These are phyloP conservation scores for Podilymbus podiceps DNA, from an alignment of 2,113 vertebrate genomes.

Conservation along the genomic window DNA sequence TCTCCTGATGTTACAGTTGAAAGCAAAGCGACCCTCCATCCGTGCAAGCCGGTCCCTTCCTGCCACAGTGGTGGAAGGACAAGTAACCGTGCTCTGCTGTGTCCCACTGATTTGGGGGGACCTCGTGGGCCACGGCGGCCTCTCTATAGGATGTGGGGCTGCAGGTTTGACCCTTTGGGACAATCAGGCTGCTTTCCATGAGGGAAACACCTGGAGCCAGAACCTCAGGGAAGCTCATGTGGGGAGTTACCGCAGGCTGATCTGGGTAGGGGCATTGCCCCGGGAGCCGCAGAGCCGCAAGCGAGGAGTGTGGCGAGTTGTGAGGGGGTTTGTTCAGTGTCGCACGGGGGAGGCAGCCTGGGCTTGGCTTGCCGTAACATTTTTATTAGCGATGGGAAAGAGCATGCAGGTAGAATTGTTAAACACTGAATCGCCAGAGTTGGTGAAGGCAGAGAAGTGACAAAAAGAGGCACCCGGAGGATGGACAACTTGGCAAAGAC, in stretches of 20 bases:
- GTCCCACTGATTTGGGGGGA: neutral
- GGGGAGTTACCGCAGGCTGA: neutral
- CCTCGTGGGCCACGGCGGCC: rapidly evolving
- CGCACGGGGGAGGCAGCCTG: rapidly evolving
- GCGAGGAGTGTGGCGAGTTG: neutral
- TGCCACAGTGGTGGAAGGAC: neutral
- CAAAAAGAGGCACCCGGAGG: neutral
- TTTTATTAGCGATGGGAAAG: neutral
- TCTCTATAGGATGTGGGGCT: neutral
- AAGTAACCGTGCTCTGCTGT: neutral
- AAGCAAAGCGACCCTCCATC: neutral
- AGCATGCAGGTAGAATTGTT: neutral
- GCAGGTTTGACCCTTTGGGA: neutral
- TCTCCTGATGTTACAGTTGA: neutral
- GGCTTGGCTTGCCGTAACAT: neutral
- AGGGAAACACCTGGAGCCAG: neutral
- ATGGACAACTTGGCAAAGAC: neutral
- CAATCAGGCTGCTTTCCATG: neutral
- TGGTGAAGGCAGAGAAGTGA: neutral
- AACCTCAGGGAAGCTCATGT: neutral
- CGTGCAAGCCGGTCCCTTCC: rapidly evolving
- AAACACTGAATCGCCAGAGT: rapidly evolving
- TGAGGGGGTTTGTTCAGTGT: neutral
- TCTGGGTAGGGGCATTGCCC: neutral
- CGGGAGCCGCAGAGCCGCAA: neutral